Conservation (phyloP, 2,888 invertebrate genomes). For the Folsomia candida region DNA sequence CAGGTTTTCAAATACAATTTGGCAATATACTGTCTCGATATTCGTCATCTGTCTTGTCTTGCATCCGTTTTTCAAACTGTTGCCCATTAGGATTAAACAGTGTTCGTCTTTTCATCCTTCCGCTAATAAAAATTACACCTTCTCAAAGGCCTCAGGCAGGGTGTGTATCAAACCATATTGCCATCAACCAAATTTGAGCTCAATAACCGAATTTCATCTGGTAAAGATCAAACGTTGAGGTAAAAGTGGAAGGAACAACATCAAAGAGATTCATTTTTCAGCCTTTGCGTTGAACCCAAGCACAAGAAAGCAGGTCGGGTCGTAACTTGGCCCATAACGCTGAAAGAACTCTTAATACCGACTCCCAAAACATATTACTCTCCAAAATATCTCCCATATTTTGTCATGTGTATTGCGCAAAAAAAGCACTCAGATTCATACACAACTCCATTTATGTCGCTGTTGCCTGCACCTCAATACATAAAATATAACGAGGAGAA, state of each 20-base stretch:
- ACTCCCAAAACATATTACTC: background rate
- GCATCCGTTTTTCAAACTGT: no score
- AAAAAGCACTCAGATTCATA: background rate
- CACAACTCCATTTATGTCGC: background rate
- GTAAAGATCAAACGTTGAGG: constrained; percentile 2
- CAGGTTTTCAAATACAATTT: no score
- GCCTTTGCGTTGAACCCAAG: background rate
- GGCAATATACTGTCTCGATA: no score
- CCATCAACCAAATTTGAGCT: no score
- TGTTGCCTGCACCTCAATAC: background rate
- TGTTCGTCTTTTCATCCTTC: no score
- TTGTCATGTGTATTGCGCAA: background rate
- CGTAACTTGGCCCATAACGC: background rate
- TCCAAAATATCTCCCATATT: background rate
- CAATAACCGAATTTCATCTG: background rate
- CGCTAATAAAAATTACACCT: no score
- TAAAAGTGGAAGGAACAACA: background rate
- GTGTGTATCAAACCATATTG: no score
- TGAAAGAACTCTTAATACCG: no score
- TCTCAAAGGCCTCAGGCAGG: no score
- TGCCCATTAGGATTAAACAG: no score
- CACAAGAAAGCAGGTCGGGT: background rate
- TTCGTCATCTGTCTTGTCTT: no score
- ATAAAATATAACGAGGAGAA: background rate
- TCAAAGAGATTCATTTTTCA: constrained; percentile 3